These are phyloP conservation scores for Itoplectis maculator DNA, from an alignment of 2,888 invertebrate genomes.

Conservation along the genomic window DNA sequence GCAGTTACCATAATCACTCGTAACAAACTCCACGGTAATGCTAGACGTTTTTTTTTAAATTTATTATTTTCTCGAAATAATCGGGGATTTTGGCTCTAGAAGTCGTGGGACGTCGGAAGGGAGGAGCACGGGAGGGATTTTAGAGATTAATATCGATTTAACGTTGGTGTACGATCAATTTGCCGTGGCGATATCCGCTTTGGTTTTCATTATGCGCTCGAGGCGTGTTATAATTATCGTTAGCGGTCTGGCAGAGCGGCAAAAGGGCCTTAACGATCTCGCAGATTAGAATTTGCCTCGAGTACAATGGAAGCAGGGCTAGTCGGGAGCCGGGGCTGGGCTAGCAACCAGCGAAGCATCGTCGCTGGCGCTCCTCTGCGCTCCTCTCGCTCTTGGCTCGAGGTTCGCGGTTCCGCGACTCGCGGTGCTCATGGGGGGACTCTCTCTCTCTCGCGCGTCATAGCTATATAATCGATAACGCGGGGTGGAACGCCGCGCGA, in stretches of 20 bases:
- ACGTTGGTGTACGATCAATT: constrained; percentile 46
- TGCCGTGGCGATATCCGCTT: constrained; percentile 41
- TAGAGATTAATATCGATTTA: constrained; percentile 32
- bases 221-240: constrained; percentile 62
- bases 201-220: constrained; percentile 47
- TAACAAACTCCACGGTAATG: constrained; percentile 1
- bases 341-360: background rate
- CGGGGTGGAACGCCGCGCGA: constrained; percentile 14
- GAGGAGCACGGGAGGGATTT: background rate
- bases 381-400: background rate
- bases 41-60: background rate
- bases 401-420: constrained; percentile 6
- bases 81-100: background rate
- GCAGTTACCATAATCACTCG: background rate
- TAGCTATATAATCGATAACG: constrained; percentile 56
- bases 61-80: too few species aligned
- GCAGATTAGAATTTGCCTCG: constrained; percentile 59
- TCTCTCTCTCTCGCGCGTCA: too few species aligned
- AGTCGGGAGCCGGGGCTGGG: constrained; percentile 14
- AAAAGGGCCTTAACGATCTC: constrained; percentile 61
- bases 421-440: background rate
- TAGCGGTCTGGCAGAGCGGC: constrained; percentile 39
- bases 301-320: constrained; percentile 52
- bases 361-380: too few species aligned
- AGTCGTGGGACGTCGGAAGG: background rate